phyloP scores from a whole-genome alignment of 2,113 vertebrate species.

The Morone chrysops region DNA sequence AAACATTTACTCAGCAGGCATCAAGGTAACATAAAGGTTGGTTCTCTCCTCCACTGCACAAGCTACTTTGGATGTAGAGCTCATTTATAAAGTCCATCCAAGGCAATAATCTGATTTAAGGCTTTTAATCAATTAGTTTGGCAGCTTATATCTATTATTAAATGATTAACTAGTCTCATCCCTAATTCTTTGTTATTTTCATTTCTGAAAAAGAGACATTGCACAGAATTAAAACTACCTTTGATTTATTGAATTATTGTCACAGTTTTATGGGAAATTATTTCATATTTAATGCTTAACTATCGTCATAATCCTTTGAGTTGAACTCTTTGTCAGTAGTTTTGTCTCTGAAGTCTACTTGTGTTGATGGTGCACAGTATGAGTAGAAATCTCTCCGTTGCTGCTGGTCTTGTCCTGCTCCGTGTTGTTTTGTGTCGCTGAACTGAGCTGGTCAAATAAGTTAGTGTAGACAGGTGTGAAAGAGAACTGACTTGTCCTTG shows the following conservation, averaged over 20 bases:
- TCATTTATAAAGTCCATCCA: not conserved
- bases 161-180: not conserved
- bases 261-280: not conserved
- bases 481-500: slow-evolving; percentile 1
- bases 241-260: not conserved
- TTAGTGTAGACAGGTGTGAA: slow-evolving; percentile 35
- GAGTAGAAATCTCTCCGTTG: not conserved
- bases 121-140: not conserved
- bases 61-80: not conserved
- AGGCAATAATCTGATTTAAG: not conserved
- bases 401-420: not conserved
- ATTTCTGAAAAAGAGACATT: not conserved
- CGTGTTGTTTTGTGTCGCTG: not conserved
- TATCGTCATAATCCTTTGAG: not conserved
- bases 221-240: not conserved
- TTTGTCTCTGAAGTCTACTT: not conserved
- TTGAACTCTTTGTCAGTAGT: not conserved
- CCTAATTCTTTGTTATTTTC: not conserved
- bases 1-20: not conserved
- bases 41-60: not conserved
- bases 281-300: not conserved
- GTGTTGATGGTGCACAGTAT: not conserved
- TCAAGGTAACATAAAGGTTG: not conserved
- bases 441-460: slow-evolving; percentile 19
- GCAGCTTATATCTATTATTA: not conserved